phyloP scores from a whole-genome alignment of 2,888 invertebrate genomes.

The Philopedon plagiatum region DNA sequence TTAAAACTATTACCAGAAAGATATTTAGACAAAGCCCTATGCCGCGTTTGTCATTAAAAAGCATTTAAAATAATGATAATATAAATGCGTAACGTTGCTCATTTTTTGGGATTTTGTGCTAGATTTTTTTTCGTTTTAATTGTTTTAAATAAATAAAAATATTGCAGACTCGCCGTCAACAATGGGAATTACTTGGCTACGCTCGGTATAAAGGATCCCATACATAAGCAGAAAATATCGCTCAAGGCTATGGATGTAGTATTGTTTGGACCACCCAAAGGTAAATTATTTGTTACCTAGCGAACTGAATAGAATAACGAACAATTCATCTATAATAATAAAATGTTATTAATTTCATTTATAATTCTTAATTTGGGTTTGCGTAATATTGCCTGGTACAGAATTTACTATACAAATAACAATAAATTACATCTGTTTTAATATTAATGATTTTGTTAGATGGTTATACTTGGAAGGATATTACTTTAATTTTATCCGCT shows the following conservation, averaged over 20 bases:
- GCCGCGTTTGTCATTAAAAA: neutral
- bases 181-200: constrained; percentile 92
- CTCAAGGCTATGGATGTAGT: constrained; percentile 99
- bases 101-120: neutral
- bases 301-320: neutral
- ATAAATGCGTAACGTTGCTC: neutral
- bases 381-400: constrained; percentile 2
- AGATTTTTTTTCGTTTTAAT: neutral
- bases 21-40: constrained; percentile 6
- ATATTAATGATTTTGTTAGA: constrained; percentile 58
- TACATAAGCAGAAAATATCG: constrained; percentile 97
- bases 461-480: constrained; percentile 82
- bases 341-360: constrained; percentile 23
- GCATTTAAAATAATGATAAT: neutral
- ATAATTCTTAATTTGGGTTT: constrained; percentile 6
- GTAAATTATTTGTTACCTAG: constrained; percentile 70
- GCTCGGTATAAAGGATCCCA: constrained; percentile 96
- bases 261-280: constrained; percentile 97
- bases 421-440: neutral
- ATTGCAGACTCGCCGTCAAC: constrained; percentile 90
- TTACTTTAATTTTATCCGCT: constrained; percentile 86
- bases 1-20: neutral
- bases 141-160: neutral
- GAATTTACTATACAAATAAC: neutral
- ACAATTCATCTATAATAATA: constrained; percentile 12